These are phyloP conservation scores for Anguilla megastoma DNA, from an alignment of 2,797 vertebrate genomes.

Conservation along the genomic window DNA sequence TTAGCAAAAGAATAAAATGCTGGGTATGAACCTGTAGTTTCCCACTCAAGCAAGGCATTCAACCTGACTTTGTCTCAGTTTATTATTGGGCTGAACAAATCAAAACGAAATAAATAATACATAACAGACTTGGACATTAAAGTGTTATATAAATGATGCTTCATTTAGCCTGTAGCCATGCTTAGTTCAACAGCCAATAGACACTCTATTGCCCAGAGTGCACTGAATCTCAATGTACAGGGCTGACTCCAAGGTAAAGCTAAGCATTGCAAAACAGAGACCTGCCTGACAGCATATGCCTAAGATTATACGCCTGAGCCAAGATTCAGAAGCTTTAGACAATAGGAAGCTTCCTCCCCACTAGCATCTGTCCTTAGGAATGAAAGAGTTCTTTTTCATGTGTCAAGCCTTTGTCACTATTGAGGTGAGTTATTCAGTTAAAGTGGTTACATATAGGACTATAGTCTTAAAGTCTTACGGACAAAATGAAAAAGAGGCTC, in stretches of 20 bases:
- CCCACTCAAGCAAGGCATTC: not conserved
- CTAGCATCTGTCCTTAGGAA: not conserved
- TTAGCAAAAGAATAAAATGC: no score
- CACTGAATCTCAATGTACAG: not conserved
- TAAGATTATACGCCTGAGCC: not conserved
- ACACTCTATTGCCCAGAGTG: not conserved
- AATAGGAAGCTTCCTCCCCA: not conserved
- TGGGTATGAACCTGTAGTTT: not conserved
- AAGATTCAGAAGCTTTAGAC: not conserved
- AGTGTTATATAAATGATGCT: not conserved
- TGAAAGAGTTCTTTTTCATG: conserved; percentile 13
- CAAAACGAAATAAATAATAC: not conserved
- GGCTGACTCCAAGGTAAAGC: not conserved
- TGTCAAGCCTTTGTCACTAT: conserved; percentile 38
- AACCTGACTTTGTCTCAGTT: not conserved
- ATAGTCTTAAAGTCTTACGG: not conserved
- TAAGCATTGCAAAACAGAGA: not conserved
- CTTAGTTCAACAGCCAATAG: not conserved
- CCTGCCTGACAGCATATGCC: not conserved
- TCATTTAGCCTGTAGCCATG: not conserved
- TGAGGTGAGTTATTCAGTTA: not conserved
- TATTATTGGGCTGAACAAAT: not conserved
- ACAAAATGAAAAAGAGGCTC: not conserved
- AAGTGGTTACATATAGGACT: not conserved
- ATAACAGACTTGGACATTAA: not conserved